Conservation (phyloP, 2,797 vertebrate genomes). For the Graptemys geographica region DNA sequence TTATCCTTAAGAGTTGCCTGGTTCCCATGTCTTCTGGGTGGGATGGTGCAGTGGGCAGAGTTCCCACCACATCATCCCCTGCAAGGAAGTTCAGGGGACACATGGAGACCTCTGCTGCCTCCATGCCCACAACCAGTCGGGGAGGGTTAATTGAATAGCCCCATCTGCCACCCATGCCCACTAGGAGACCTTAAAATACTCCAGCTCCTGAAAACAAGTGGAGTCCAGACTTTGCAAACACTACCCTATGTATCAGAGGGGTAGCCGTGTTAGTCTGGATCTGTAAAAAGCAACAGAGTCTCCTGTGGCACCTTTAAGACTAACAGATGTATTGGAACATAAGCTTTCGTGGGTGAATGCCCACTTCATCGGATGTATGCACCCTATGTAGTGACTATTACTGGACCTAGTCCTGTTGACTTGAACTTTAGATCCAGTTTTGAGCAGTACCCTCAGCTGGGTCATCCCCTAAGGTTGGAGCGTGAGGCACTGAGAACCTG, state of each 20-base stretch:
- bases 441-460: neutral
- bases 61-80: neutral
- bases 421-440: neutral
- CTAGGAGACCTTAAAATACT: constrained; percentile 17
- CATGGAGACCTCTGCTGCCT: constrained; percentile 3
- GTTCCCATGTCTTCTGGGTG: neutral
- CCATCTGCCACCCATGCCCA: constrained; percentile 40
- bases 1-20: neutral
- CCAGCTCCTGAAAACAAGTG: neutral
- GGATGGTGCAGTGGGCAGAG: neutral
- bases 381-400: neutral
- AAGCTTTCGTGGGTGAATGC: no score
- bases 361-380: no score
- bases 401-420: neutral
- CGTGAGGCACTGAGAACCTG: neutral
- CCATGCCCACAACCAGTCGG: neutral
- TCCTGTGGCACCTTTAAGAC: no score
- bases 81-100: constrained; percentile 18
- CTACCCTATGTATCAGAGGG: neutral
- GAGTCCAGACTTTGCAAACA: neutral
- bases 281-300: no score
- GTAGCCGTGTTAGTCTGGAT: no score
- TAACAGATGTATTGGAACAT: no score
- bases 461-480: neutral
- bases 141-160: constrained; percentile 49